Evolutionary conservation across 2,797 vertebrate genomes (phyloP), one percentile per base, ranked within the genome.

Genomic region (Epinephelus coioides): DNA sequence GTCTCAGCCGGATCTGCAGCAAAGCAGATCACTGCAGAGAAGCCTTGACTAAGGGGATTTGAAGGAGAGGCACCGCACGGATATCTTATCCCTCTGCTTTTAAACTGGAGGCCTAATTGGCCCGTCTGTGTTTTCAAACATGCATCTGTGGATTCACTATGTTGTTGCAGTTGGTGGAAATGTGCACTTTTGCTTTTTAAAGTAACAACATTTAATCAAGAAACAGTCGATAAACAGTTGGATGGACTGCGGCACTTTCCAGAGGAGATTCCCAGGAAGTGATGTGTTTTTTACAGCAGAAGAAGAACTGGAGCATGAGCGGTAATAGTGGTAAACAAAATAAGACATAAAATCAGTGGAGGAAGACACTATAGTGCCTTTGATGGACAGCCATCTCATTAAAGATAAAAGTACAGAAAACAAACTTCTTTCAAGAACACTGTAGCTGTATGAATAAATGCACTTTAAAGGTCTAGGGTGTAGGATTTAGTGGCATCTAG

Each of bases 21-120:
- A 91, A 93, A 93, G 85, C 73, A 88, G 92, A 83, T 90, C 88
- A 88, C 73, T 60, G 73, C 73, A 81, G 80, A 91, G 89, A 85
- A 89, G 79, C 87, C 91, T 90, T 94, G 90, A 91, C 93, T 91
- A 94, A 94, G 68, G 68, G 77, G 90, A 93, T 93, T 93, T 78
- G 38, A 71, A 55, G 63, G 68, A 56, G 70, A 82, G 51, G 60
- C 69, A 73, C 64, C 72, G 73, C 76, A 81, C 19, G 49, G 73
- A 85, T 79, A 81, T 84, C 80, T 88, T 76, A 85, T 89, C 84
- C 81, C 64, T 71, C 53, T 75, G 78, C 79, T 86, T 83, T 88
- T 79, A 88, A 83, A 89, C 65, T 86, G 56, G 66, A 74, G 47
- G 51, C 60, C 79, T 89, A 88, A 91, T 91, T 90, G 86, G 86